Evolutionary conservation across 2,113 vertebrate genomes (phyloP), one percentile per base, ranked within the genome.

Genomic region (Labeo catla): DNA sequence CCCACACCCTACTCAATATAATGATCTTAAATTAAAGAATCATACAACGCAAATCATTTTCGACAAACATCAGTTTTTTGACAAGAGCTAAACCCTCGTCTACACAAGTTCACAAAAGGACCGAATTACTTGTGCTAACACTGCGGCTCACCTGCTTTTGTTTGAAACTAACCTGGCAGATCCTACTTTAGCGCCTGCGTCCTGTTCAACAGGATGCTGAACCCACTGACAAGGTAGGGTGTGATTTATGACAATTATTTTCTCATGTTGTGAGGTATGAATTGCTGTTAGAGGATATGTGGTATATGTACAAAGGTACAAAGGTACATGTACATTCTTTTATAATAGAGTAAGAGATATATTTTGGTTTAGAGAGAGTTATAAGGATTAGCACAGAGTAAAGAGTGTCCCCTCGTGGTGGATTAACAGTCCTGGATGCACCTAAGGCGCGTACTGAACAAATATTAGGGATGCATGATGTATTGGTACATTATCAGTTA

Each of bases 191-290:
- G 63, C 76, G n/a, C 74, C 74, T n/a, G 66, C 77, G 70, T 86
- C 89, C 88, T 54, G 86, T 80, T 90, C 76, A 73, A 84, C 89
- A 79, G 84, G 88, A 91, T 87, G 57, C 61, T 81, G 39, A 70
- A 76, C 88, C 78, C n/a, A 15, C 72, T 68, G 16, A 66, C 87
- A 86, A 72, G 85, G 2, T 2, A 57, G 2, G 23, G 59, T 88
- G 70, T 92, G 92, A 93, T 87, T 91, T 90, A 92, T 88, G 89
- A 36, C 68, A 49, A 52, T 85, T 84, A 47, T 4, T 36, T 73
- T 87, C 81, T 76, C 50, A 73, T 59, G 83, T 16, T 10, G 15
- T 87, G 28, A 52, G 81, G 36, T 68, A 66, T 61, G 50, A 83
- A 34, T 47, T 76, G 61, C 86, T 76, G 72, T 63, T 66, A 76